Evolutionary conservation across 1,140 invertebrate species (phyloP).

Genomic region (Portunus trituberculatus): DNA sequence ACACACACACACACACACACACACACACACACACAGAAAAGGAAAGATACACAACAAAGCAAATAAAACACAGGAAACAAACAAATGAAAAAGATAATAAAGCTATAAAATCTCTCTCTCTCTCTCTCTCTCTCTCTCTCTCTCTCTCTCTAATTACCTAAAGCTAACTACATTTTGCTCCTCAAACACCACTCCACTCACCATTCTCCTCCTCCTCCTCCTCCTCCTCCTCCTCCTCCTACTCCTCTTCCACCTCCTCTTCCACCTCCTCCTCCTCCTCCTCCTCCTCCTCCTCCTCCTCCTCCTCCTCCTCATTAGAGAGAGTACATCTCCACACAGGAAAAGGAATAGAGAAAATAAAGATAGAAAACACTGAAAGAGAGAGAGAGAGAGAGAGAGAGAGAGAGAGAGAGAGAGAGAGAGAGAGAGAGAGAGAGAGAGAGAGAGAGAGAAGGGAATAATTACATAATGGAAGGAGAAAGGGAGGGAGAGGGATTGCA

Average conservation of each 20-base stretch:
- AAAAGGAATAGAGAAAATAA: not conserved
- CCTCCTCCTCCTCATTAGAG: not conserved
- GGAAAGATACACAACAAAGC: too few relatives aligned
- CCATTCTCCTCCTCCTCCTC: not conserved
- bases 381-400: not conserved
- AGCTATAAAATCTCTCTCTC: not conserved
- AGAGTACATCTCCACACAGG: not conserved
- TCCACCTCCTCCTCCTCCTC: not conserved
- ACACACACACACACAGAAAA: too few relatives aligned
- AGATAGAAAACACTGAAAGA: not conserved
- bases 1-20: too few relatives aligned
- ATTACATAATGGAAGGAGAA: not conserved
- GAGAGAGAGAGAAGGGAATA: not conserved
- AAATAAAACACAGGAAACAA: too few relatives aligned
- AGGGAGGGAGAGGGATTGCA: not conserved
- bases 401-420: not conserved
- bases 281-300: not conserved
- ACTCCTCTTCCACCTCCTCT: not conserved
- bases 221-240: not conserved
- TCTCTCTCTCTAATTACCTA: not conserved
- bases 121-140: conserved; percentile 26
- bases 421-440: not conserved
- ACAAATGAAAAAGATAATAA: too few relatives aligned
- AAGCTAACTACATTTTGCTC: not conserved
- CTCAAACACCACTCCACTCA: not conserved